Base-by-base conservation (phyloP, 2,797 vertebrate species). In the Pelobates cultripes region DNA sequence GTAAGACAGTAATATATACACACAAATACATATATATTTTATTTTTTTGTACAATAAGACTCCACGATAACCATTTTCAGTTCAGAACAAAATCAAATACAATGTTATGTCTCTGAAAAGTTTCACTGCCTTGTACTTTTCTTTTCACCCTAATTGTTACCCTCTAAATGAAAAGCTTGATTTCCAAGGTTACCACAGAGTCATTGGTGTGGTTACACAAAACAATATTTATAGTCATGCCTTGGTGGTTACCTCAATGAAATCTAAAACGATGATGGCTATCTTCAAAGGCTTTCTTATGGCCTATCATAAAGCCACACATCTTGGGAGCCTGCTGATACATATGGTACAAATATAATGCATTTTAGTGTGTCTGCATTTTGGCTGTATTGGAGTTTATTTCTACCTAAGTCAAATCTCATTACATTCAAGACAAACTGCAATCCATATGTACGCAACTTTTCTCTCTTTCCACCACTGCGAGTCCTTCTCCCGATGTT, bases 101-200 rank as follows among this genome's bases (percentile, higher is more conserved):
- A 64, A 64, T 4, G 63, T 15, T 17, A 7, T 68, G 66, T 68
- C 41, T 42, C 66, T n/a, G 40, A 43, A 69, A 69, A 6, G 6
- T 3, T 44, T 70, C 1, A 9, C 7, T 3, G 9, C 13, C 44
- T 43, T 71, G 44, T 75, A 71, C 12, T 43, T 42, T 64, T 53
- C n/a, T 44, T 67, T 83, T 71, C 69, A 70, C 70, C 66, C 68
- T 81, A 84, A 79, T 81, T 81, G 75, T 77, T 86, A 45, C 44
- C 72, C 77, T 79, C 75, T 51, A 28, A 85, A 81, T 60, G 53
- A 70, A 75, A 75, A 75, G 70, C 78, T 75, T 84, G 72, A 82
- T 66, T 81, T 73, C 78, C 80, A 53, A 55, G 75, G 76, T 44
- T 72, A 28, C 78, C 74, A 28, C 40, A 76, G 43, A 43, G 43